phyloP scores from a whole-genome alignment of 2,113 vertebrate genomes.

The Tapirus terrestris region DNA sequence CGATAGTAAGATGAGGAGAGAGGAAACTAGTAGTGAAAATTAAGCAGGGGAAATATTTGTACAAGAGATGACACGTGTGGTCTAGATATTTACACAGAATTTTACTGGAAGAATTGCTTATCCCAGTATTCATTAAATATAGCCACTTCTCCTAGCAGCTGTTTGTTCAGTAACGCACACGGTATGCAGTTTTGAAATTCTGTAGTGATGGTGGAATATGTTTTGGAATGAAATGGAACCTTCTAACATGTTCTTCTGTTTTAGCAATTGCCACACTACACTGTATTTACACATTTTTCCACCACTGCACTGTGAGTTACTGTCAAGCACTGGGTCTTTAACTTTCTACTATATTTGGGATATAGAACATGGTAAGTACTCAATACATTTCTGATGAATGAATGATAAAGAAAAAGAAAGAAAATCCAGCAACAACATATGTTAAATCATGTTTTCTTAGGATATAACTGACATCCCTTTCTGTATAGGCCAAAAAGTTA shows the following conservation, averaged over 20 bases:
- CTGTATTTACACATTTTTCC: background rate
- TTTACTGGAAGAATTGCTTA: background rate
- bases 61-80: background rate
- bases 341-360: background rate
- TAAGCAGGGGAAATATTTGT: conserved; percentile 28
- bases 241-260: background rate
- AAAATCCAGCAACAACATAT: background rate
- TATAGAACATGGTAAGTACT: background rate
- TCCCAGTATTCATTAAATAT: background rate
- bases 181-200: background rate
- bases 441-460: background rate
- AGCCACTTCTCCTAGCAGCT: background rate
- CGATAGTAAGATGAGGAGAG: background rate
- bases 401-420: background rate
- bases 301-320: background rate
- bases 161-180: background rate
- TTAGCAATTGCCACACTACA: background rate
- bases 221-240: background rate
- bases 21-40: background rate
- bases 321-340: background rate
- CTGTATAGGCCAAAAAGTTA: background rate
- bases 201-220: background rate
- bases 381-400: background rate
- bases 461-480: background rate
- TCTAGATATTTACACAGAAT: background rate